Evolutionary conservation across 2,888 invertebrate species (phyloP), one percentile per base, ranked within the genome.

Genomic region (Oligia fasciuncula): DNA sequence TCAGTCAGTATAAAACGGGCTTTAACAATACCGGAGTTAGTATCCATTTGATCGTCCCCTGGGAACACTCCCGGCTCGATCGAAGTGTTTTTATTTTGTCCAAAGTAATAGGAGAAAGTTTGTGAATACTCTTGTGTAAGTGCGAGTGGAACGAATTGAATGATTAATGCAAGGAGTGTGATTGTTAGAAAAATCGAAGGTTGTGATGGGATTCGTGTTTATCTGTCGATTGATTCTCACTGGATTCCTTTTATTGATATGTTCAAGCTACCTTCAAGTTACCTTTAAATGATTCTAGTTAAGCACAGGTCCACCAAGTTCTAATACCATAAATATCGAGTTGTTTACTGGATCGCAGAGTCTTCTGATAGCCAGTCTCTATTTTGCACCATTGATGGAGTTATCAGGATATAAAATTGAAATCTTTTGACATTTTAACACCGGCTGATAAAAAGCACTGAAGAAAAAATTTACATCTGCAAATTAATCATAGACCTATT

Each of bases 1-100:
- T 96, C 96, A 97, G 94, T 96, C 95, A 95, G 93, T 91, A 95
- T 95, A 94, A 89, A 95, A 94, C 92, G 92, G 91, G 91, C 91
- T 88, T 91, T 86, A 87, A 92, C 92, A 92, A 93, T 92, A 90
- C 90, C 80, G 85, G 84, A 84, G 89, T 88, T 81, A 84, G 89
- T 88, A 85, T 92, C 91, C 91, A 90, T 92, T 93, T 92, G 92
- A 94, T 94, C 90, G 93, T 93, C 94, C 93, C 91, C 73, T 90
- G 94, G 93, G 94, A 94, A 92, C 87, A 88, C 82, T 85, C 85
- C 82, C 84, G 85, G 81, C 85, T 83, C 89, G 90, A 92, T 93
- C 91, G 91, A 90, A 89, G 80, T 81, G 83, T 90, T 92, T 92
- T 91, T 91, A 90, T 91, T 90, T 91, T 89, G 85, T 88, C 87